phyloP scores from a whole-genome alignment of 2,888 invertebrate genomes.

The Rhyacophila evoluta region DNA sequence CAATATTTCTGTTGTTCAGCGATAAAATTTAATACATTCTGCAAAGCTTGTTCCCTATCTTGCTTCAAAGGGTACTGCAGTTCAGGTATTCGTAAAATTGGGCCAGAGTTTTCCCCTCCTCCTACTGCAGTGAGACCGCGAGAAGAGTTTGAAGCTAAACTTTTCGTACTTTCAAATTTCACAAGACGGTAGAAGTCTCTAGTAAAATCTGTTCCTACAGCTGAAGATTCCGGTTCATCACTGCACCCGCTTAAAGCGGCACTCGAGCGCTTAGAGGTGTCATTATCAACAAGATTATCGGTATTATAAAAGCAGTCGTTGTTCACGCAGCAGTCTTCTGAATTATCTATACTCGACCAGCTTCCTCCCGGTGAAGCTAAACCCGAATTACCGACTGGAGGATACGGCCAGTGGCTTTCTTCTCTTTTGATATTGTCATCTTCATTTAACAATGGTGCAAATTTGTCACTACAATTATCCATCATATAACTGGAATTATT shows the following conservation, averaged over 20 bases:
- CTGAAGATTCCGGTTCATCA: constrained; percentile 76
- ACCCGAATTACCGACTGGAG: constrained; percentile 62
- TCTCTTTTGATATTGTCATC: constrained; percentile 64
- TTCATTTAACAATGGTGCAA: constrained; percentile 69
- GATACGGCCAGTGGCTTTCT: constrained; percentile 77
- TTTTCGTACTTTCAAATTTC: constrained; percentile 84
- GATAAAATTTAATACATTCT: constrained; percentile 80
- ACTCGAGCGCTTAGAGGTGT: constrained; percentile 78
- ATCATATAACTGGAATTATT: constrained; percentile 80
- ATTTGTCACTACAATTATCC: constrained; percentile 76
- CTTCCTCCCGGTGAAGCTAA: constrained; percentile 73
- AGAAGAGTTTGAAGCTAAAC: constrained; percentile 80
- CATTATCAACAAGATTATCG: constrained; percentile 68
- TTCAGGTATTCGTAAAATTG: constrained; percentile 63
- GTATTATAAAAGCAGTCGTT: constrained; percentile 56
- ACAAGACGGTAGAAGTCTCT: constrained; percentile 84
- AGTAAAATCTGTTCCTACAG: constrained; percentile 80
- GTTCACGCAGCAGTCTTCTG: constrained; percentile 52
- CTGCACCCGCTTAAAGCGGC: constrained; percentile 75
- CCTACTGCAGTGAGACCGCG: constrained; percentile 71
- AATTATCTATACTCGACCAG: constrained; percentile 70
- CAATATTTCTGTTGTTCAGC: constrained; percentile 83
- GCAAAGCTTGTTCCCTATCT: constrained; percentile 77
- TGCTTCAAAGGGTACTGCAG: constrained; percentile 67
- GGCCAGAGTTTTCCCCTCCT: constrained; percentile 66